These are phyloP conservation scores for Cryptotis parvus DNA, from an alignment of 2,113 vertebrate genomes.

Conservation along the genomic window DNA sequence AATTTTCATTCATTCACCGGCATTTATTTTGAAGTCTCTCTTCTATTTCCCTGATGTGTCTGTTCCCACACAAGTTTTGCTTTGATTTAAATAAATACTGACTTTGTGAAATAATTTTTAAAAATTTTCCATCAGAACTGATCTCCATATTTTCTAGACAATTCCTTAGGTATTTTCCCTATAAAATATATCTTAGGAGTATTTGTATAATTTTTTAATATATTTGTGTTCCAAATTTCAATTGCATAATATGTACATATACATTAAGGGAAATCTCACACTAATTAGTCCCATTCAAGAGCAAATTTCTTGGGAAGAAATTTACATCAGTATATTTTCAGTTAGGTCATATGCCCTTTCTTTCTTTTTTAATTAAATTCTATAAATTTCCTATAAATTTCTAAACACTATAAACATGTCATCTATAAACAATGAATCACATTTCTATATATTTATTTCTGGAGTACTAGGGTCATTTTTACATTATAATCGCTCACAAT, in stretches of 20 bases:
- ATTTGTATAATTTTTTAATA: not conserved
- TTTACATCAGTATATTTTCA: too few relatives aligned
- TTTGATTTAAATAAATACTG: not conserved
- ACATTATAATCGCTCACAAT: not conserved
- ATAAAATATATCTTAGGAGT: not conserved
- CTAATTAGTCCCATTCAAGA: not conserved
- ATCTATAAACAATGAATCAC: too few relatives aligned
- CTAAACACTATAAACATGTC: not conserved
- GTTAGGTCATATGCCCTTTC: too few relatives aligned
- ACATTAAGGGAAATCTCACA: not conserved
- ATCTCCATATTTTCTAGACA: conserved; percentile 30
- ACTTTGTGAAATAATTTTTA: not conserved
- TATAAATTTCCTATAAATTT: not conserved
- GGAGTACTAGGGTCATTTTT: not conserved
- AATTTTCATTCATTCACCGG: not conserved
- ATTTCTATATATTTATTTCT: conserved; percentile 39
- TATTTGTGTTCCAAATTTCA: not conserved
- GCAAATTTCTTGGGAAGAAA: not conserved
- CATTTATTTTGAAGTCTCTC: conserved; percentile 21
- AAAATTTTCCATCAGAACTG: not conserved
- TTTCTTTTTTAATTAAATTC: too few relatives aligned
- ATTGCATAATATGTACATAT: conserved; percentile 12
- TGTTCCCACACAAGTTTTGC: not conserved
- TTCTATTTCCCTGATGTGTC: not conserved
- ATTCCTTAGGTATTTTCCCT: conserved; percentile 24